Evolutionary conservation across 2,113 vertebrate genomes (phyloP), one percentile per base, ranked within the genome.

Genomic region (Penelope pileata): DNA sequence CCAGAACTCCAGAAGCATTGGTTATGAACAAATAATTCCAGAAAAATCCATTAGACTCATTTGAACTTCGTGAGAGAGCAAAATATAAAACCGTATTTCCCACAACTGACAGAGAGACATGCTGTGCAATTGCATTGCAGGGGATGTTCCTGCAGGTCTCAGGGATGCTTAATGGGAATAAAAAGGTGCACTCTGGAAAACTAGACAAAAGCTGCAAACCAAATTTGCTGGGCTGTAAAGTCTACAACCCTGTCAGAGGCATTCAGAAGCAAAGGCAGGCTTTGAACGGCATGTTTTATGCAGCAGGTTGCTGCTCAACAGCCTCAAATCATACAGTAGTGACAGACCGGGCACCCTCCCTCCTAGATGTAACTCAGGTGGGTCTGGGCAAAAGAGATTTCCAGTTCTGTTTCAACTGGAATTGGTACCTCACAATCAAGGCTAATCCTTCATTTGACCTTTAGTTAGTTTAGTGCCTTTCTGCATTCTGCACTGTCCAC

Each of bases 401-500:
- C 7, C 18, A 91, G 60, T 60, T 83, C 83, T 91, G 51, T 60
- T 88, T 91, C 91, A 60, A 48, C 18, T 91, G 81, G 43, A 92
- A 89, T 3, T 29, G 43, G 68, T 40, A 83, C 51, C 34, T 91
- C 64, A 75, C 43, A 93, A 72, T 86, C 75, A 75, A 82, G 80
- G 26, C 23, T 93, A 91, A 79, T 72, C 43, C 48, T 86, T 78
- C 80, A 86, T 68, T 77, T 85, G 62, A 48, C 79, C 58, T 82
- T 95, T 95, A 82, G 53, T 56, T 38, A 75, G 42, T 92, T 90
- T 90, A 70, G 60, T 36, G 77, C n/a, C 45, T 76, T 77, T 83
- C 86, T 91, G 70, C 54, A 53, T 88, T 27, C 56, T 43, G 51
- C 51, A 62, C 67, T 56, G 80, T 32, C 87, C 77, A 54, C 60